Conservation (phyloP, 2,797 vertebrate species). For the Crenuchus spilurus region DNA sequence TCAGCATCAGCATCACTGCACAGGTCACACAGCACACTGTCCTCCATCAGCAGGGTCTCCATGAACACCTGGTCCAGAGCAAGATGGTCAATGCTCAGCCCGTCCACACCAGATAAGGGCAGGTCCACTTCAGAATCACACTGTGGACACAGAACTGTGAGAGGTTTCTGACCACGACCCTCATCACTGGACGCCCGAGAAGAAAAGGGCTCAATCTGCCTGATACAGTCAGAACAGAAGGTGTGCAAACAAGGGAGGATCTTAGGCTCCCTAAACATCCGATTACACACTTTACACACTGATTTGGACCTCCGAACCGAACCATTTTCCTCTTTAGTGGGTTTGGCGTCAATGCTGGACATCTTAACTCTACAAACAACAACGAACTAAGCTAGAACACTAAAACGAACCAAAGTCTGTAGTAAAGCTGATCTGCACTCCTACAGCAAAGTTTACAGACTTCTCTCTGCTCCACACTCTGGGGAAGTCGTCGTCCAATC, state of each 20-base stretch:
- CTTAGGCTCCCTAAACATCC: slow-evolving; percentile 79
- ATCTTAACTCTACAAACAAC: no score
- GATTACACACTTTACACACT: slow-evolving; percentile 77
- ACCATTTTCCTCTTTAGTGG: not conserved
- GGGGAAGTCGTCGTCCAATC: slow-evolving; percentile 49
- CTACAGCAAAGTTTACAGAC: not conserved
- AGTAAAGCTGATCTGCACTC: not conserved
- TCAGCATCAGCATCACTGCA: slow-evolving; percentile 84
- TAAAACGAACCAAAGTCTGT: no score
- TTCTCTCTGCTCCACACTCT: not conserved
- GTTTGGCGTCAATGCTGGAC: not conserved
- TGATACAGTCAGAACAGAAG: slow-evolving; percentile 85
- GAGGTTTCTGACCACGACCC: slow-evolving; percentile 26
- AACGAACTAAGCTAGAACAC: no score
- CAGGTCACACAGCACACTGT: slow-evolving; percentile 83
- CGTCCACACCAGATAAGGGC: slow-evolving; percentile 79
- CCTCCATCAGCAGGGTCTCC: slow-evolving; percentile 74
- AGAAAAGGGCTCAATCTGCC: slow-evolving; percentile 78
- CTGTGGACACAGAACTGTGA: slow-evolving; percentile 84
- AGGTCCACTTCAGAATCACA: slow-evolving; percentile 88
- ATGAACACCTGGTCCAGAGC: slow-evolving; percentile 84
- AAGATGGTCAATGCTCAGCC: slow-evolving; percentile 83
- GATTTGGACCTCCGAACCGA: slow-evolving; percentile 57
- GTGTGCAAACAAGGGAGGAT: slow-evolving; percentile 89
- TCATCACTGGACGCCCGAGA: not conserved